A percentile compares a stretch with the other conserved stretches of the same genome.
Evolutionary conservation across 2,888 invertebrate species (phyloP).

Genomic region (Meteorus cinctellus): DNA sequence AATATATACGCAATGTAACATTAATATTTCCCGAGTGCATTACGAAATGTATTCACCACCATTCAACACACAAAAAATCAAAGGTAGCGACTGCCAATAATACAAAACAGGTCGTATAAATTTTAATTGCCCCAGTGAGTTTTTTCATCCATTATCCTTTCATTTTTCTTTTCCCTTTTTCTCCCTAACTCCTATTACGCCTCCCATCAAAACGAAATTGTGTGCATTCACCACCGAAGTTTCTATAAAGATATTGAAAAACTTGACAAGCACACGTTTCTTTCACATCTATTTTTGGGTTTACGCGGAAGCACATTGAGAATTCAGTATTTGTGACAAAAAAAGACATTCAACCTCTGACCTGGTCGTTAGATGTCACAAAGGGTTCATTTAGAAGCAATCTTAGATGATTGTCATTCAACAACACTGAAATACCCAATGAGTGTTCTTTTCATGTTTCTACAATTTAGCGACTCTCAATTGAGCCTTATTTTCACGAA

Average conservation of each 20-base stretch:
- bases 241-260: slow-evolving; percentile 12
- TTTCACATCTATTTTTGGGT: slow-evolving; percentile 29
- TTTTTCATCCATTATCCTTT: too few relatives aligned
- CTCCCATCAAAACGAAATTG: not conserved
- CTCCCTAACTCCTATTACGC: slow-evolving; percentile 16
- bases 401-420: not conserved
- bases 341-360: slow-evolving; percentile 32
- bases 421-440: not conserved
- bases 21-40: slow-evolving; percentile 39
- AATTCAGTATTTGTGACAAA: slow-evolving; percentile 46
- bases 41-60: slow-evolving; percentile 42
- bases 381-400: slow-evolving; percentile 43
- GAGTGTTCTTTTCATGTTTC: slow-evolving; percentile 12
- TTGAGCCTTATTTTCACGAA: not conserved
- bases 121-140: not conserved
- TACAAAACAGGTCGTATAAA: slow-evolving; percentile 53
- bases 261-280: not conserved
- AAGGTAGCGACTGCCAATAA: slow-evolving; percentile 50
- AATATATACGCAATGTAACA: slow-evolving; percentile 44
- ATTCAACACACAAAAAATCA: slow-evolving; percentile 46
- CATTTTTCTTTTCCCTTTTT: slow-evolving; percentile 29
- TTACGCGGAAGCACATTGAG: slow-evolving; percentile 47
- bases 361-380: slow-evolving; percentile 49
- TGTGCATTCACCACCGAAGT: not conserved
- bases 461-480: slow-evolving; percentile 17